phyloP scores from a whole-genome alignment of 2,888 invertebrate species.

The Cordilura impudica region DNA sequence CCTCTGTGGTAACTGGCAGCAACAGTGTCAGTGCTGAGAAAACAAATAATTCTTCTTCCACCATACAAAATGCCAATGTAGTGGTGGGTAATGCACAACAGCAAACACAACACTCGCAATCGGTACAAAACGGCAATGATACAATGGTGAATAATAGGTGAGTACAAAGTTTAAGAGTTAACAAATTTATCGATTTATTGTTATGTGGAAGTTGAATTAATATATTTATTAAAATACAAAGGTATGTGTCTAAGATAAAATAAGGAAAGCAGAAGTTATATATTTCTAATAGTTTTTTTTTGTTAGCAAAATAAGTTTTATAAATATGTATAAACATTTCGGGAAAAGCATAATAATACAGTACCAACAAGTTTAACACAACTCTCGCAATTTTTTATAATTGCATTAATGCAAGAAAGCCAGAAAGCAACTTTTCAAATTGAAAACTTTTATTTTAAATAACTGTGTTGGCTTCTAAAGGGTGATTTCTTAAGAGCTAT shows the following conservation, averaged over 20 bases:
- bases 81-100: conserved; percentile 55
- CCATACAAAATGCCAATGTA: conserved; percentile 59
- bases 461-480: too few relatives aligned
- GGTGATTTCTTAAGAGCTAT: too few relatives aligned
- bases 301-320: too few relatives aligned
- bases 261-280: too few relatives aligned
- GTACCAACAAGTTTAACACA: too few relatives aligned
- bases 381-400: too few relatives aligned
- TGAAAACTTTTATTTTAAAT: too few relatives aligned
- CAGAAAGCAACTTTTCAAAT: too few relatives aligned
- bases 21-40: conserved; percentile 50
- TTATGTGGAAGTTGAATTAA: background rate
- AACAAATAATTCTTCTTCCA: conserved; percentile 67
- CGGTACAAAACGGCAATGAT: conserved; percentile 76
- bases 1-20: conserved; percentile 64
- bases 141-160: conserved; percentile 77
- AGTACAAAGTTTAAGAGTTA: conserved; percentile 61
- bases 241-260: conserved; percentile 7
- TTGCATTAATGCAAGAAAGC: too few relatives aligned
- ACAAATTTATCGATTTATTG: background rate
- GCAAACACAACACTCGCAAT: conserved; percentile 71
- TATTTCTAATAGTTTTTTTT: too few relatives aligned
- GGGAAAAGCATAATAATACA: too few relatives aligned
- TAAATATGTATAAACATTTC: too few relatives aligned
- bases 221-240: background rate